Conservation (phyloP, 1,140 invertebrate species). For the Trachymyrmex septentrionalis region DNA sequence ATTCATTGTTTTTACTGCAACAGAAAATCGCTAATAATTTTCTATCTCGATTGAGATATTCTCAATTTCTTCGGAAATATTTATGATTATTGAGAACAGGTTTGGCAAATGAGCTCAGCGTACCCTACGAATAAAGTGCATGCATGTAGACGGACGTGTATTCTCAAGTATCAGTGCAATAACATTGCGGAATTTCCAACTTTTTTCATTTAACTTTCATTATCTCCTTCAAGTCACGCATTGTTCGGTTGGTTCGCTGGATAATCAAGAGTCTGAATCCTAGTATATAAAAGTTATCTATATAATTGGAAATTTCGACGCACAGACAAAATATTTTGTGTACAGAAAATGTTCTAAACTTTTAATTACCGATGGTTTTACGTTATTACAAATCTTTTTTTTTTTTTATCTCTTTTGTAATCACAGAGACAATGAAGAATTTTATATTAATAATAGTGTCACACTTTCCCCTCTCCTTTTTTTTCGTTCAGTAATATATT, state of each 20-base stretch:
- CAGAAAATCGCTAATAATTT: slow-evolving; percentile 8
- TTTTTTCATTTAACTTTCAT: slow-evolving; percentile 15
- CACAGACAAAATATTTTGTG: not conserved
- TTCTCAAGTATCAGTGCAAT: slow-evolving; percentile 42
- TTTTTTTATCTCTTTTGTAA: not conserved
- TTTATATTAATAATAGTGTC: slow-evolving; percentile 15
- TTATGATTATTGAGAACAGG: not conserved
- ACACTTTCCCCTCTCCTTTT: not conserved
- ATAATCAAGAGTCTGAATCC: not conserved
- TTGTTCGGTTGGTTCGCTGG: not conserved
- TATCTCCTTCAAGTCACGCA: slow-evolving; percentile 26
- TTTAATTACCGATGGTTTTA: slow-evolving; percentile 12
- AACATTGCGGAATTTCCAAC: slow-evolving; percentile 25
- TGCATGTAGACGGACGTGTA: slow-evolving; percentile 1
- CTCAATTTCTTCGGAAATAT: slow-evolving; percentile 30
- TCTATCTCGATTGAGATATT: slow-evolving; percentile 14
- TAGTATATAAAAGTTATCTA: not conserved
- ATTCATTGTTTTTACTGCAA: not conserved
- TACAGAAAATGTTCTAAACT: not conserved
- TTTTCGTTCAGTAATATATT: not conserved
- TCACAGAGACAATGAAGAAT: slow-evolving; percentile 13
- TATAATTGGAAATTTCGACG: slow-evolving; percentile 18
- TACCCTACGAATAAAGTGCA: slow-evolving; percentile 5
- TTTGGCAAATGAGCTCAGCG: slow-evolving; percentile 15
- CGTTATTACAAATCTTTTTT: not conserved